These are phyloP conservation scores for Leucoraja ocellata DNA, from an alignment of 2,797 vertebrate species.

Conservation along the genomic window DNA sequence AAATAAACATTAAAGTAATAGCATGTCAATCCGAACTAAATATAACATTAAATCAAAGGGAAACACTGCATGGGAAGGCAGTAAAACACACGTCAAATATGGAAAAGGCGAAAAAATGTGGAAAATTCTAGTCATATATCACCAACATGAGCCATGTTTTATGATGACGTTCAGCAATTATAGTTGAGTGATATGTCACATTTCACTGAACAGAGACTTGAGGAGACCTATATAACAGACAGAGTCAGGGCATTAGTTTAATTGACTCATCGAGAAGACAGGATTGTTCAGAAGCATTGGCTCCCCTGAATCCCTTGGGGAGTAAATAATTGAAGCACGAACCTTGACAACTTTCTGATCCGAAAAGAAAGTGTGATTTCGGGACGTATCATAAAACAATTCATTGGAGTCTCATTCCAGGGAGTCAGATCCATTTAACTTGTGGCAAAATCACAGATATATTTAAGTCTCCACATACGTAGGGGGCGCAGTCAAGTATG, in stretches of 20 bases:
- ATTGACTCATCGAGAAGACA: constrained; percentile 6
- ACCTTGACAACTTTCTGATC: constrained; percentile 9
- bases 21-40: not conserved
- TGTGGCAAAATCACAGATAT: not conserved
- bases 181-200: constrained; percentile 22
- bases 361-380: not conserved
- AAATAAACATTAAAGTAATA: not conserved
- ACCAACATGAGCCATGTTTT: not conserved
- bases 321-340: not conserved
- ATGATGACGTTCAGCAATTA: not conserved
- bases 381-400: constrained; percentile 8
- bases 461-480: not conserved
- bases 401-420: not conserved
- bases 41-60: not conserved
- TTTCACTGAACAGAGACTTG: not conserved
- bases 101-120: not conserved
- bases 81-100: not conserved
- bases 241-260: constrained; percentile 27
- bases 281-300: not conserved
- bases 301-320: constrained; percentile 24
- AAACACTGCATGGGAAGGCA: no score
- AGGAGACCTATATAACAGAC: constrained; percentile 12
- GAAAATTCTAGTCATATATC: not conserved
- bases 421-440: constrained; percentile 11
- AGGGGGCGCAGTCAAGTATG: no score